Conservation (phyloP, 2,888 invertebrate genomes). For the Escarpia spicata region DNA sequence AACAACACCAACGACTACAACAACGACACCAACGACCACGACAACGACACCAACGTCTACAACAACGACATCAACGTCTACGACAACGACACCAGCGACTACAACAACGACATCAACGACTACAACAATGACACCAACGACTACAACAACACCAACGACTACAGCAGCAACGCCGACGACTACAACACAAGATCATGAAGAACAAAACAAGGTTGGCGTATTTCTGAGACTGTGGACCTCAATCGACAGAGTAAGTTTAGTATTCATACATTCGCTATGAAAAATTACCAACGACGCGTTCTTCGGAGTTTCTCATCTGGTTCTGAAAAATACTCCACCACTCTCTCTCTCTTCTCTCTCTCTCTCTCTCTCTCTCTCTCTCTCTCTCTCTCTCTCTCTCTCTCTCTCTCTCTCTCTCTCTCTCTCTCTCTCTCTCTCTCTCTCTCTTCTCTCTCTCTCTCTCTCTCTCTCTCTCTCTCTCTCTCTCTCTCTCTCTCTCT, state of each 20-base stretch:
- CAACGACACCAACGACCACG: neutral
- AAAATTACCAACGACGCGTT: neutral
- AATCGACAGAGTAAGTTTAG: neutral
- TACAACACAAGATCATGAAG: neutral
- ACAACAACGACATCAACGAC: neutral
- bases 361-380: too few relatives aligned
- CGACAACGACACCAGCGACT: neutral
- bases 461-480: too few relatives aligned
- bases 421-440: too few relatives aligned
- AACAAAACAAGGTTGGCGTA: neutral
- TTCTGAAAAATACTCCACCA: neutral
- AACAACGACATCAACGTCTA: neutral
- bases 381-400: too few relatives aligned
- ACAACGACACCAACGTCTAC: neutral
- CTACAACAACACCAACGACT: neutral
- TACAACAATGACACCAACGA: neutral
- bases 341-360: too few relatives aligned
- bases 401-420: too few relatives aligned
- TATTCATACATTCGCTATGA: neutral
- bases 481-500: too few relatives aligned
- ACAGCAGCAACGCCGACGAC: neutral
- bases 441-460: too few relatives aligned
- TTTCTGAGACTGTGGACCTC: neutral
- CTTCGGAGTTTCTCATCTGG: neutral
- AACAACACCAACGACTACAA: neutral